phyloP scores from a whole-genome alignment of 2,888 invertebrate genomes.

The Xestia xanthographa region DNA sequence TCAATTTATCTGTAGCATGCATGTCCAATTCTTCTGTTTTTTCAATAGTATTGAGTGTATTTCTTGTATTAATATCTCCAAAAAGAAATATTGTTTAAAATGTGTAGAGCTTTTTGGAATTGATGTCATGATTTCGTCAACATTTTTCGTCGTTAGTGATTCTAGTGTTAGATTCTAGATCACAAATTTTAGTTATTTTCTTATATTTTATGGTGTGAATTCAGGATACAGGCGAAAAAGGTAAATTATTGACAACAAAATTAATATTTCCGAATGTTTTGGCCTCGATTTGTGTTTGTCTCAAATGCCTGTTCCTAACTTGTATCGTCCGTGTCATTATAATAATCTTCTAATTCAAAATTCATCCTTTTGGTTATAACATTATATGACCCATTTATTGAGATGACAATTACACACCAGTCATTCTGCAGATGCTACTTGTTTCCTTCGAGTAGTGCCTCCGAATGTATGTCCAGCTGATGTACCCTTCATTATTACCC shows the following conservation, averaged over 20 bases:
- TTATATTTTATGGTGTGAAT: constrained; percentile 50
- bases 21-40: constrained; percentile 46
- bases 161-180: not conserved
- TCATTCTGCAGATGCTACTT: not conserved
- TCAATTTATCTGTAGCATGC: constrained; percentile 63
- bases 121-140: not conserved
- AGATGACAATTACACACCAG: not conserved
- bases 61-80: constrained; percentile 3
- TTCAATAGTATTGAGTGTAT: constrained; percentile 19
- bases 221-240: constrained; percentile 61
- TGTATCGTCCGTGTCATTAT: constrained; percentile 51
- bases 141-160: constrained; percentile 5
- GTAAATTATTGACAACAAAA: constrained; percentile 58
- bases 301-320: constrained; percentile 54
- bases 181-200: not conserved
- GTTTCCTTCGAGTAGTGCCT: not conserved
- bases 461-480: not conserved
- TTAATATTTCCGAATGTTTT: constrained; percentile 46
- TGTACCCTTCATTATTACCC: not conserved
- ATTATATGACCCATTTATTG: not conserved
- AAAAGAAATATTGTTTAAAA: not conserved
- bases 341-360: constrained; percentile 8
- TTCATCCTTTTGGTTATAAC: constrained; percentile 3
- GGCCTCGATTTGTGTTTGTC: constrained; percentile 58
- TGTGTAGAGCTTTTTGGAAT: not conserved